Percentiles rank a stretch among this genome's conserved stretches.
Evolutionary conservation across 2,797 vertebrate genomes (phyloP).

Genomic region (Strix occidentalis): DNA sequence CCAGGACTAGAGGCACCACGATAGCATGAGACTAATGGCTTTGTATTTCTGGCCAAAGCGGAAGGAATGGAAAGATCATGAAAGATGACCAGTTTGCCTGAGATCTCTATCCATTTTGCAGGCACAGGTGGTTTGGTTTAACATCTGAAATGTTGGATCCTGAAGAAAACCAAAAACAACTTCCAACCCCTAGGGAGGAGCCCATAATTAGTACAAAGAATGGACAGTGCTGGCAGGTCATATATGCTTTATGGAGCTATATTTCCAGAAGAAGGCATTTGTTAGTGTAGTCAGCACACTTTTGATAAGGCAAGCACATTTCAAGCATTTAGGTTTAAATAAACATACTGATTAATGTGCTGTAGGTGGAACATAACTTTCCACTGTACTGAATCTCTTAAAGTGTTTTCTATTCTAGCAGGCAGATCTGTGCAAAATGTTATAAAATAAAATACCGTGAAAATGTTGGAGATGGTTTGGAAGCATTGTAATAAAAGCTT

Average conservation of each 20-base stretch:
- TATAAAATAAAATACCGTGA: neutral
- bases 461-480: neutral
- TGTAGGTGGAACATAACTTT: constrained; percentile 5
- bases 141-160: neutral
- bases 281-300: neutral
- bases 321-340: constrained; percentile 28
- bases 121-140: constrained; percentile 52
- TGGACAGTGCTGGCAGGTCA: constrained; percentile 17
- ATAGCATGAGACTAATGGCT: neutral
- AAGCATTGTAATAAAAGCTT: neutral
- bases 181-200: neutral
- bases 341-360: constrained; percentile 21
- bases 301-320: constrained; percentile 23
- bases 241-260: neutral
- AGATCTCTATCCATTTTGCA: constrained; percentile 35
- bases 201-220: neutral
- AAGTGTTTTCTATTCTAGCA: neutral
- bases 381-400: neutral
- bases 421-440: neutral
- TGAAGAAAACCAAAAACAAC: constrained; percentile 13
- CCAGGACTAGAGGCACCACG: neutral
- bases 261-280: constrained; percentile 14
- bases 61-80: constrained; percentile 18
- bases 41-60: neutral
- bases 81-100: constrained; percentile 30